phyloP scores from a whole-genome alignment of 2,797 vertebrate genomes.

The Enteromius afrohamiltoni region DNA sequence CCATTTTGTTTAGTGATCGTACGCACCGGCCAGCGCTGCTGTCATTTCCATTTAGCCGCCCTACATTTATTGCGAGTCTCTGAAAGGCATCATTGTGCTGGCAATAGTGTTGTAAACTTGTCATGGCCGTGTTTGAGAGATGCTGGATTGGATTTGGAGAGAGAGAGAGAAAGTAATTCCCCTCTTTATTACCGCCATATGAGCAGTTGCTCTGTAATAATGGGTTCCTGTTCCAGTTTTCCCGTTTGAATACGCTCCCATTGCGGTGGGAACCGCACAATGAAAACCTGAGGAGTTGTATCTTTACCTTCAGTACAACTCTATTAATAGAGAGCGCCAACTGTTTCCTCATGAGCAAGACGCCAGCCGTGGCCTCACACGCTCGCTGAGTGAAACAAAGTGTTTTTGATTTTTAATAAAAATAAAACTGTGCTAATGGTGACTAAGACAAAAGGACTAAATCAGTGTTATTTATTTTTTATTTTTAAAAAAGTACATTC shows the following conservation, averaged over 20 bases:
- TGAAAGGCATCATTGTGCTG: conserved; percentile 69
- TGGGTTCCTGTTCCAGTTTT: conserved; percentile 69
- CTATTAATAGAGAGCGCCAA: conserved; percentile 37
- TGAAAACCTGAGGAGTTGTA: conserved; percentile 35
- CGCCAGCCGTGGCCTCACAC: neutral
- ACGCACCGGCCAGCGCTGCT: conserved; percentile 54
- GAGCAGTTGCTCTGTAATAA: conserved; percentile 69
- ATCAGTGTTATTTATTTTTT: neutral
- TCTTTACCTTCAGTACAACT: conserved; percentile 52
- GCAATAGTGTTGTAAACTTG: conserved; percentile 68
- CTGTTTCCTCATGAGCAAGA: conserved; percentile 32
- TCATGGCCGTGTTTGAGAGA: conserved; percentile 68
- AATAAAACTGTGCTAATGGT: neutral
- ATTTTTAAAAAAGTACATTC: too few relatives aligned
- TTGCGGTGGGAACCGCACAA: conserved; percentile 52
- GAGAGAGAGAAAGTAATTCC: conserved; percentile 66
- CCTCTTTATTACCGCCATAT: conserved; percentile 75
- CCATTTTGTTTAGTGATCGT: conserved; percentile 57
- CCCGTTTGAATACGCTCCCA: conserved; percentile 62
- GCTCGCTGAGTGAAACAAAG: neutral
- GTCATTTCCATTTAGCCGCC: conserved; percentile 58
- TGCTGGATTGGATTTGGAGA: conserved; percentile 60
- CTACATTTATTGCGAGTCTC: conserved; percentile 51
- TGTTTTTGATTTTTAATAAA: neutral
- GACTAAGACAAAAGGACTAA: neutral